Conservation (phyloP, 2,888 invertebrate genomes). For the Leptopilina drosophilae region DNA sequence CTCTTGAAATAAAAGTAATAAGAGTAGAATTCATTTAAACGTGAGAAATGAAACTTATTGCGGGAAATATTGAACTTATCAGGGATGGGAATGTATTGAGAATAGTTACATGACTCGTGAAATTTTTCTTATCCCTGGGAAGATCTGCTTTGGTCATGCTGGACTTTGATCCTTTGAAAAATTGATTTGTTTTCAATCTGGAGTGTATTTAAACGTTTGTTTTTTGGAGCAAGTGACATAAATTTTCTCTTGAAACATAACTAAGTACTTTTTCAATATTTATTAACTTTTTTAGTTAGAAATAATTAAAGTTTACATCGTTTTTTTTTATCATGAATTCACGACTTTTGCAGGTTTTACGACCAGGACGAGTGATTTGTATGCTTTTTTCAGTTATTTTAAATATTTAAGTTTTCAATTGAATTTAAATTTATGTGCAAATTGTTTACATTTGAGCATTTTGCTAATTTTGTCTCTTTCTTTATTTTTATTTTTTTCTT, state of each 20-base stretch:
- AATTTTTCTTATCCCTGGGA: neutral
- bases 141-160: too few relatives aligned
- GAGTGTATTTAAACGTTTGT: too few relatives aligned
- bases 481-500: neutral
- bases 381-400: neutral
- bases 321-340: slow-evolving; percentile 7
- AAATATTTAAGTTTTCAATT: neutral
- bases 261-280: too few relatives aligned
- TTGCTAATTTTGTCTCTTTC: neutral
- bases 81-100: neutral
- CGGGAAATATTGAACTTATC: too few relatives aligned
- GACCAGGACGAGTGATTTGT: slow-evolving; percentile 8
- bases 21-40: too few relatives aligned
- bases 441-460: neutral
- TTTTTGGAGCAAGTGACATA: too few relatives aligned
- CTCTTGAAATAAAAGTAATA: too few relatives aligned
- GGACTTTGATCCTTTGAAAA: neutral
- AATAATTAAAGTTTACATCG: neutral
- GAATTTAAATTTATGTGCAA: neutral
- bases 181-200: slow-evolving; percentile 9
- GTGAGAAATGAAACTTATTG: too few relatives aligned
- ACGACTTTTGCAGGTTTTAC: neutral
- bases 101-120: neutral
- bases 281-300: neutral
- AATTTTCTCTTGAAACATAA: too few relatives aligned